Base-by-base conservation (phyloP, 1,140 invertebrate genomes). In the Brachionus angularis region DNA sequence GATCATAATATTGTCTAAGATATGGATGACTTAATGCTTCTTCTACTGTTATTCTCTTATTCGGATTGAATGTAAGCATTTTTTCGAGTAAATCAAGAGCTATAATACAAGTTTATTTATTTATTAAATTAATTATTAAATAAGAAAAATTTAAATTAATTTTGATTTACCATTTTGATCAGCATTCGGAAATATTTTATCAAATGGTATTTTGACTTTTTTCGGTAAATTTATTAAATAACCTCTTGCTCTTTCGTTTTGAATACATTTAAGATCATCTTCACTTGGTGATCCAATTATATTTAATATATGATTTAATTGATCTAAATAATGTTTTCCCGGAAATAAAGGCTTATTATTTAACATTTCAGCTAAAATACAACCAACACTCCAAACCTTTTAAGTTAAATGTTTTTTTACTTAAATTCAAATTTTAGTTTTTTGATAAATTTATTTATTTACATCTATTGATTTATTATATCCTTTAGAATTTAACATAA, bases 401-500 rank as follows among this genome's bases (percentile, higher is more conserved):
- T n/a, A n/a, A n/a, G n/a, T n/a, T n/a, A n/a, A 73, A 21, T 34
- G 25, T 58, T n/a, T n/a, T n/a, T n/a, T n/a, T n/a, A n/a, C n/a
- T n/a, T n/a, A n/a, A n/a, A n/a, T n/a, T n/a, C n/a, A n/a, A n/a
- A n/a, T n/a, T n/a, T n/a, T n/a, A n/a, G n/a, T n/a, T n/a, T n/a
- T n/a, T n/a, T n/a, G n/a, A 36, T 16, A 29, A 25, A 62, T 10
- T 21, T 34, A n/a, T n/a, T n/a, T n/a, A n/a, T n/a, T n/a, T n/a
- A 39, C 10, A 39, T 39, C 34, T 12, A 39, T 39, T 79, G 94
- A 98, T 82, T 97, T 91, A 83, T 95, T 95, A 78, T 98, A 98
- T 80, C 97, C 93, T 95, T 98, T 98, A 96, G 96, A 99, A 81
- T 98, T 98, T 5, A 99, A 86, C 93, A 99, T 98, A 52, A 99